Conservation (phyloP, 2,113 vertebrate species). For the Raja brachyura region DNA sequence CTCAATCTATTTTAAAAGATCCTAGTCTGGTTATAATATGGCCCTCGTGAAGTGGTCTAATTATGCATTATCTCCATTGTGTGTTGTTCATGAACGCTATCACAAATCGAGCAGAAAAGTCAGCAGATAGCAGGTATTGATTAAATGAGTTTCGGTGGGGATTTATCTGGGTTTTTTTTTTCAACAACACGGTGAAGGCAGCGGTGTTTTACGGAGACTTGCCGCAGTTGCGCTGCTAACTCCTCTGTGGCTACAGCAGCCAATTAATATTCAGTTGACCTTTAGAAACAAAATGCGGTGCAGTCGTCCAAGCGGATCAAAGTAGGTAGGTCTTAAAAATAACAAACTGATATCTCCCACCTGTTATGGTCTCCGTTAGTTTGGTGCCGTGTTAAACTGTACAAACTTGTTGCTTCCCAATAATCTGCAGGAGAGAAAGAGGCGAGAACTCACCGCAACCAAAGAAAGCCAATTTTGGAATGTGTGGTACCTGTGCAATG, state of each 20-base stretch:
- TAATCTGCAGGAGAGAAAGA: slow-evolving; percentile 34
- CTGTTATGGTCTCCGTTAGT: slow-evolving; percentile 51
- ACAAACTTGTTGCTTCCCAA: slow-evolving; percentile 42
- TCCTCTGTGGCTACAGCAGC: not conserved
- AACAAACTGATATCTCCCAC: slow-evolving; percentile 41
- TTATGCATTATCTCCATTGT: not conserved
- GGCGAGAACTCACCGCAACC: not conserved
- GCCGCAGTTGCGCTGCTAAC: not conserved
- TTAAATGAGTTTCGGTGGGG: not conserved
- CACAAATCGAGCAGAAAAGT: not conserved
- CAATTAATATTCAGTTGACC: slow-evolving; percentile 5
- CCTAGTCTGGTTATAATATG: not conserved
- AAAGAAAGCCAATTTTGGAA: not conserved
- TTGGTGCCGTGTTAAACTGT: slow-evolving; percentile 42
- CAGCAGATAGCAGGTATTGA: not conserved
- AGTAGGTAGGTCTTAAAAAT: not conserved
- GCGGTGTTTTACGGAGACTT: not conserved
- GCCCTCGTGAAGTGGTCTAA: not conserved
- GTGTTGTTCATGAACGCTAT: not conserved
- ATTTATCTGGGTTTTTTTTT: not conserved
- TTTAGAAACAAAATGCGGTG: not conserved
- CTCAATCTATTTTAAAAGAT: not conserved
- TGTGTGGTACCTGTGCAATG: not conserved
- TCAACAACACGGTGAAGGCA: not conserved
- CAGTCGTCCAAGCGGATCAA: not conserved